Base-by-base conservation (phyloP, 2,113 vertebrate genomes). In the Rhea americana region DNA sequence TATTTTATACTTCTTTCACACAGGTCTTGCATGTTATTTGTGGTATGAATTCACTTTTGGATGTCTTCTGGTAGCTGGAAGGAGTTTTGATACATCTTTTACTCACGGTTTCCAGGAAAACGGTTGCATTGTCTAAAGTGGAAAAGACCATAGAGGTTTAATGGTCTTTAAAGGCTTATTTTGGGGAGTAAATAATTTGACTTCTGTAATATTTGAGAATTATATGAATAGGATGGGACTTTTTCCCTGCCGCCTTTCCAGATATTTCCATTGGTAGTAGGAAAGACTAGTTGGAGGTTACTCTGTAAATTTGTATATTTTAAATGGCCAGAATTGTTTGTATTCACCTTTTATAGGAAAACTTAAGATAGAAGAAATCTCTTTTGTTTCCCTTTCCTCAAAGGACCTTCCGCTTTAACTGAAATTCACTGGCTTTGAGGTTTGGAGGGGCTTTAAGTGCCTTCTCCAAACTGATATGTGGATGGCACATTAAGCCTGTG, bases 351-450 rank as follows among this genome's bases (percentile, higher is more conserved):
- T 74, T 76, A 25, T 77, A 61, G 43, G 55, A 87, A 84, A 53
- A 56, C 53, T 90, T 86, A 22, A 26, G 41, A 47, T 37, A 63
- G 74, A 93, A 87, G 24, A 35, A 79, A 39, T 32, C 51, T 87
- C 30, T 30, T 91, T 91, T 91, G 30, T 89, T 95, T 87, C 48
- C 17, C 87, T 28, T 92, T 94, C 51, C 37, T 75, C n/a, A 11
- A 11, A 72, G 53, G 88, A 82, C 28, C 45, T 82, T 90, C 82
- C 67, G 43, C 84, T 91, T 76, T 70, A 85, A 76, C 39, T 62
- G 66, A 78, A 56, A 51, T 59, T 75, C 81, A 82, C 53, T 87
- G 51, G 26, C 30, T 68, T 28, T 82, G 84, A 84, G 12, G 24
- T 86, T 78, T 87, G 56, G 37, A 47, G 24, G 50, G 16, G 1